A percentile compares a stretch with the other conserved stretches of the same genome.
Evolutionary conservation across 2,113 vertebrate species (phyloP).

Genomic region (Hepsetus odoe): DNA sequence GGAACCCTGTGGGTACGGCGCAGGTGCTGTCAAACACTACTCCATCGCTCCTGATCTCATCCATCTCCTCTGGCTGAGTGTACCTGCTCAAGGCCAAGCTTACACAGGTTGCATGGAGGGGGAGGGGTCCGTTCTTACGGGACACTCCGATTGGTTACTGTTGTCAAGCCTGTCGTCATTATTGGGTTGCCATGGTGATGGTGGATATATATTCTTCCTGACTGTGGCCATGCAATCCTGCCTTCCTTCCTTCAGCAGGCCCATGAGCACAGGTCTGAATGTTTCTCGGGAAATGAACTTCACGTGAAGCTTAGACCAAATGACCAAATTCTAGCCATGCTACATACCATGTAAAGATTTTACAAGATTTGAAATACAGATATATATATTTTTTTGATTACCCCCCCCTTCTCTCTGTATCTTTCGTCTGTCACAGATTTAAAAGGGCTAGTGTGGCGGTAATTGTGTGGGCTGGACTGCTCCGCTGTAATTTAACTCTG

Average conservation of each 20-base stretch:
- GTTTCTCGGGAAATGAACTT: background rate
- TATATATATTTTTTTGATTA: background rate
- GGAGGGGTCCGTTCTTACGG: background rate
- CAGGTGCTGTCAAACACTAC: slow-evolving; percentile 33
- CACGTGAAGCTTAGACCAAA: no score
- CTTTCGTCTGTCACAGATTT: background rate
- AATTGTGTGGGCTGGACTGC: background rate
- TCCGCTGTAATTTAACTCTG: slow-evolving; percentile 10
- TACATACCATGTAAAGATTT: no score
- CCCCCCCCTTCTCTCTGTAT: background rate
- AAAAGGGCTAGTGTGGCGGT: slow-evolving; percentile 3
- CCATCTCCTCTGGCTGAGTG: slow-evolving; percentile 11
- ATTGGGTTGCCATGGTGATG: slow-evolving; percentile 28
- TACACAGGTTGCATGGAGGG: background rate
- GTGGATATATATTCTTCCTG: background rate
- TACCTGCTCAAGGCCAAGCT: slow-evolving; percentile 34
- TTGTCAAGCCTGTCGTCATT: slow-evolving; percentile 25
- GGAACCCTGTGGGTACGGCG: slow-evolving; percentile 10
- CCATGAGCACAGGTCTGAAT: background rate
- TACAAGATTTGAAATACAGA: no score
- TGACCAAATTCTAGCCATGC: no score
- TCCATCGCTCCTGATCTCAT: slow-evolving; percentile 11
- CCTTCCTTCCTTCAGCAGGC: background rate
- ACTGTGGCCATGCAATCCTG: background rate
- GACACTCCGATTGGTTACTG: slow-evolving; percentile 21